These are phyloP conservation scores for Oryzias melastigma DNA, from an alignment of 2,113 vertebrate species.

Conservation along the genomic window DNA sequence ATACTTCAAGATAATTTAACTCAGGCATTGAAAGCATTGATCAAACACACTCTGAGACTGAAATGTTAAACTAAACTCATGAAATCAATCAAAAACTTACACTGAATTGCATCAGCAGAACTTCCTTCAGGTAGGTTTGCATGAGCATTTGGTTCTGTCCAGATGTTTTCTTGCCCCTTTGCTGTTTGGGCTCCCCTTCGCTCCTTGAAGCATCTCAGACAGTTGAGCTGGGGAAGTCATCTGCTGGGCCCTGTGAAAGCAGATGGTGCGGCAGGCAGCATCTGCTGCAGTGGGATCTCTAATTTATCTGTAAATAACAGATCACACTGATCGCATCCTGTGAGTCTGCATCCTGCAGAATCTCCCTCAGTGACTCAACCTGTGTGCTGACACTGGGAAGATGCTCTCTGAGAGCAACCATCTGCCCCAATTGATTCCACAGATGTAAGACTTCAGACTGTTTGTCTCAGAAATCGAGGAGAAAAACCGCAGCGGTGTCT, in stretches of 20 bases:
- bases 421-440: constrained; percentile 22
- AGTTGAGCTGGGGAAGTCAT: constrained; percentile 67
- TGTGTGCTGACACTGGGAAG: constrained; percentile 28
- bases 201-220: constrained; percentile 45
- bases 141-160: constrained; percentile 44
- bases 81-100: not conserved
- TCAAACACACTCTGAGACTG: no score
- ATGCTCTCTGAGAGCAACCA: constrained; percentile 22
- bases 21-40: no score
- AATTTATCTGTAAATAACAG: constrained; percentile 23
- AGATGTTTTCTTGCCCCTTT: constrained; percentile 66
- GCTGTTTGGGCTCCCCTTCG: constrained; percentile 23
- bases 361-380: constrained; percentile 31
- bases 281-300: constrained; percentile 48
- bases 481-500: not conserved
- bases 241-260: constrained; percentile 35
- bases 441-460: constrained; percentile 3
- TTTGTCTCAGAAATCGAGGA: not conserved
- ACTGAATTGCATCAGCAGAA: constrained; percentile 4
- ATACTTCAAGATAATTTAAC: no score
- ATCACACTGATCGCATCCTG: constrained; percentile 37
- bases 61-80: not conserved
- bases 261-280: constrained; percentile 38
- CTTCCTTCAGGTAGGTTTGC: constrained; percentile 25
- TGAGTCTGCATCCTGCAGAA: constrained; percentile 34